These are phyloP conservation scores for Zaprionus taronus DNA, from an alignment of 1,140 invertebrate genomes.

Conservation along the genomic window DNA sequence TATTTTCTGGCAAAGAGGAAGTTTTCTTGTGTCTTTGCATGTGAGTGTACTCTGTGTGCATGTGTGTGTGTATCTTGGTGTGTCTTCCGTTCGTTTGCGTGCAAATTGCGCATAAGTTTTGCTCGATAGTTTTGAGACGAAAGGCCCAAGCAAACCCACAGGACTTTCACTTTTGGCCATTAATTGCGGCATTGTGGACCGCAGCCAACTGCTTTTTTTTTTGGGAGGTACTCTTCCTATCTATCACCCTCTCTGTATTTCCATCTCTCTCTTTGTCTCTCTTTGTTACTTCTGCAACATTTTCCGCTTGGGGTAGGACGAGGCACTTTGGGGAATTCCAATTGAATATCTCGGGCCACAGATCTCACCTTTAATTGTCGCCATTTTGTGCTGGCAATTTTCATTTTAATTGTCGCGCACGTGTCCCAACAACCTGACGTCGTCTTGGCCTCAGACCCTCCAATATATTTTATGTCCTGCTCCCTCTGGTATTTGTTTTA, in stretches of 20 bases:
- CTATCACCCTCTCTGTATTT: background rate
- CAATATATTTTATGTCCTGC: conserved; percentile 30
- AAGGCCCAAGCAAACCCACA: conserved; percentile 36
- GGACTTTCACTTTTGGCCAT: conserved; percentile 58
- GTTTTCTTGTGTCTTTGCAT: conserved; percentile 44
- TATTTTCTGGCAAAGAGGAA: conserved; percentile 53
- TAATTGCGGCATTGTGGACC: conserved; percentile 42
- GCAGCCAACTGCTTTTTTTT: conserved; percentile 11
- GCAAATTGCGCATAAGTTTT: conserved; percentile 65
- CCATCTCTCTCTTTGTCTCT: conserved; percentile 1
- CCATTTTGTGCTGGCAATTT: conserved; percentile 47
- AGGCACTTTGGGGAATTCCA: conserved; percentile 15
- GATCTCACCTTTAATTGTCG: conserved; percentile 66
- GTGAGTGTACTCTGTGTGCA: conserved; percentile 11
- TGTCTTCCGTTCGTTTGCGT: conserved; percentile 61
- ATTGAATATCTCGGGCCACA: conserved; percentile 33
- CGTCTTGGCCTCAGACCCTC: background rate
- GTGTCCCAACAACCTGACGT: conserved; percentile 30
- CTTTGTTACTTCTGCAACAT: background rate
- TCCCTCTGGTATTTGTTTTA: conserved; percentile 42
- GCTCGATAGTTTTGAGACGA: conserved; percentile 50
- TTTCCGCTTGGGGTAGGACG: conserved; percentile 25
- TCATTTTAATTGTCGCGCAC: conserved; percentile 40
- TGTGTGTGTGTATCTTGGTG: conserved; percentile 25
- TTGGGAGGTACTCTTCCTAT: background rate